Evolutionary conservation across 2,888 invertebrate species (phyloP), one percentile per base, ranked within the genome.

Genomic region (Eupelmus urozonus): DNA sequence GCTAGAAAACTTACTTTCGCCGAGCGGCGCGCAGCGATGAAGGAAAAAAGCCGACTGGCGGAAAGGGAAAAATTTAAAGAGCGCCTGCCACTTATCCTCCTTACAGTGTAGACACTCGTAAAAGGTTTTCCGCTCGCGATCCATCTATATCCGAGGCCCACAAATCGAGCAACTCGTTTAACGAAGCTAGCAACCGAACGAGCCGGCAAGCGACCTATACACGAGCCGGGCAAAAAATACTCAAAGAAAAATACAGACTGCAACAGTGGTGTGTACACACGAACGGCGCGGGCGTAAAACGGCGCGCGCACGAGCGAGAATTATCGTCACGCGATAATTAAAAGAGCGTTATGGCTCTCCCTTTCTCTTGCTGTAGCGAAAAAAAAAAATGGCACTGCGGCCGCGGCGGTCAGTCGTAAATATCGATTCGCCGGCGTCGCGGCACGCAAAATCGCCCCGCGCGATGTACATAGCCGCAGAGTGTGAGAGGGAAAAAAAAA

Each of bases 261-360:
- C 55, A 55, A 23, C 9, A 11, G 1, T 11, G 9, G 25, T 23
- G 0, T 51, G 18, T 51, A 55, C 25, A 55, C 9, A 16, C 18
- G 53, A 25, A 11, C 1, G 13, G 3, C 4, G 9, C 20, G 29
- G 16, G 42, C 11, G 27, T 18, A 27, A 45, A 60, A 45, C 40
- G 18, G 20, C 53, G 66, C 42, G 45, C 27, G 71, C 0, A n/a
- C 23, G 23, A 27, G 20, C 16, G 20, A 69, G 29, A 79, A 60
- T 79, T 67, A 79, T 67, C 67, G 79, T 72, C 79, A 76, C 76
- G 79, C 79, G 72, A 79, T 67, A 76, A 79, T 79, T 79, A 67
- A 79, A 76, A 67, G 57, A 67, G 71, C 71, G 71, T 69, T 67
- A 74, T 49, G 49, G 40, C 45, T n/a, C n/a, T n/a, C n/a, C 60